These are phyloP conservation scores for Microcebus tavaratra DNA, from an alignment of 2,113 vertebrate genomes.

Conservation along the genomic window DNA sequence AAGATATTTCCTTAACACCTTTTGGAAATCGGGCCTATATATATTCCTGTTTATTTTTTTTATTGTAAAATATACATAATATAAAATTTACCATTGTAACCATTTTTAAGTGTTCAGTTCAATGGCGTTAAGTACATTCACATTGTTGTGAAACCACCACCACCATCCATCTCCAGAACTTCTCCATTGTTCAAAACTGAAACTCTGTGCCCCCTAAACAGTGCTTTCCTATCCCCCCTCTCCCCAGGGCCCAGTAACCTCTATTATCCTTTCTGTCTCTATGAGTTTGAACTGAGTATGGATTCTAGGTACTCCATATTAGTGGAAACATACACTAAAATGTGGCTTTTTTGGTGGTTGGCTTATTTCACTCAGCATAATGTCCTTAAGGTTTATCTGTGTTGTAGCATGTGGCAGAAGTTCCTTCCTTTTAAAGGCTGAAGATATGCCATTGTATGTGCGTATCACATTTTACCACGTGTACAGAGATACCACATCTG, in stretches of 20 bases:
- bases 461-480: background rate
- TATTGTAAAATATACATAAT: background rate
- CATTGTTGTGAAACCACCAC: rapidly evolving
- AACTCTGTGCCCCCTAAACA: background rate
- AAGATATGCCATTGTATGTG: background rate
- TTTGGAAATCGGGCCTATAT: background rate
- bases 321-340: background rate
- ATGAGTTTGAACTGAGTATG: background rate
- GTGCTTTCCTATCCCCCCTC: no score
- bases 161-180: rapidly evolving
- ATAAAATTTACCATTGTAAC: background rate
- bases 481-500: background rate
- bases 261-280: background rate
- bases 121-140: background rate
- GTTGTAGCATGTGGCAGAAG: background rate
- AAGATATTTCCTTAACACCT: background rate
- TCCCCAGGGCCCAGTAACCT: background rate
- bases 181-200: background rate
- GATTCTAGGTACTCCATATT: background rate
- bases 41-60: background rate
- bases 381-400: background rate
- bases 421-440: background rate
- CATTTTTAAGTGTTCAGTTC: background rate
- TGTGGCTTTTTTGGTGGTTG: background rate
- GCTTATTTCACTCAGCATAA: background rate